A percentile compares a stretch with the other conserved stretches of the same genome.
Conservation (phyloP, 2,113 vertebrate genomes). For the Cottus gobio region DNA sequence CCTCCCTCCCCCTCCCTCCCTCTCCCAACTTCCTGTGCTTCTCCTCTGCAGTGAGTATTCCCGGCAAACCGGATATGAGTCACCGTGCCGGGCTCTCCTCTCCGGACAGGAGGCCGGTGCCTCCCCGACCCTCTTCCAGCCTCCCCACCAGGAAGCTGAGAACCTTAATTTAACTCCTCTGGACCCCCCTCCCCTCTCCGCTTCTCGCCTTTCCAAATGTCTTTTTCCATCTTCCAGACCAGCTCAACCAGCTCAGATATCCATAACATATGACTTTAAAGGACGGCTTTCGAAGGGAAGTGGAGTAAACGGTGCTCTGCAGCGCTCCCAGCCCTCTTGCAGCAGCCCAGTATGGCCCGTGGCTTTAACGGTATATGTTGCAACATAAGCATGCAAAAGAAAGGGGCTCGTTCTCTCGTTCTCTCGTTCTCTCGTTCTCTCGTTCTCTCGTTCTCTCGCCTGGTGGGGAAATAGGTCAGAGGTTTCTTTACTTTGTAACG, state of each 20-base stretch:
- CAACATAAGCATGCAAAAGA: slow-evolving; percentile 65
- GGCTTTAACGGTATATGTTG: slow-evolving; percentile 59
- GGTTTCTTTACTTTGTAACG: slow-evolving; percentile 68
- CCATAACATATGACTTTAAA: slow-evolving; percentile 35
- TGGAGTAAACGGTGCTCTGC: neutral
- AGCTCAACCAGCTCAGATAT: slow-evolving; percentile 3
- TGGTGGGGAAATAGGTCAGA: slow-evolving; percentile 69
- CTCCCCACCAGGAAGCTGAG: slow-evolving; percentile 17
- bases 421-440: too few species aligned
- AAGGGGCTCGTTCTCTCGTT: too few species aligned
- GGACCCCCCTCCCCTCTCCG: slow-evolving; percentile 4
- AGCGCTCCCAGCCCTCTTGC: neutral
- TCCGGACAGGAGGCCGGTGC: slow-evolving; percentile 4
- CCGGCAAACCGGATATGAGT: slow-evolving; percentile 47
- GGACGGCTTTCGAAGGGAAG: slow-evolving; percentile 5
- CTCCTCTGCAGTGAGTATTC: slow-evolving; percentile 41
- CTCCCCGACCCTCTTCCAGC: slow-evolving; percentile 35
- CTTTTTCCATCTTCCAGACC: slow-evolving; percentile 48
- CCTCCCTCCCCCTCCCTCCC: neutral
- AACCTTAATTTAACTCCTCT: slow-evolving; percentile 38
- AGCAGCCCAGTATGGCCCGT: neutral
- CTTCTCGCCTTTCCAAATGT: slow-evolving; percentile 40
- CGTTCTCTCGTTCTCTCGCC: slow-evolving; percentile 12
- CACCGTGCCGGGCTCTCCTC: slow-evolving; percentile 46
- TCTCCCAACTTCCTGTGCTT: slow-evolving; percentile 4